Conservation (phyloP, 2,888 invertebrate genomes). For the Xanthia icteritia region DNA sequence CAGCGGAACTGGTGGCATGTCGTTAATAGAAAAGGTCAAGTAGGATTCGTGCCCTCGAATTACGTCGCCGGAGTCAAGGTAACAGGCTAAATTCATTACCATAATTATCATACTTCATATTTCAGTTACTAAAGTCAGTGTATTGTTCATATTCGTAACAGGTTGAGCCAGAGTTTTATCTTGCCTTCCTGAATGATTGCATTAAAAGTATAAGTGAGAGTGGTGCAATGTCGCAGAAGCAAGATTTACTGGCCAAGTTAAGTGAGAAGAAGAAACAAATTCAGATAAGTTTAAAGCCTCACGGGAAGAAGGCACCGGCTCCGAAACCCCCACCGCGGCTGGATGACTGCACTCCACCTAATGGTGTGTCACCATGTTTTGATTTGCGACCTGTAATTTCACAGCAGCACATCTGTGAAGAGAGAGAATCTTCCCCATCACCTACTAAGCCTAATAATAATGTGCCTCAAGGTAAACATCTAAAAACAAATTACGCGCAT, state of each 20-base stretch:
- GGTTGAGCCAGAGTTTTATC: constrained; percentile 93
- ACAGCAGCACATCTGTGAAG: constrained; percentile 86
- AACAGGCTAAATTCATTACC: constrained; percentile 67
- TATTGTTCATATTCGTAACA: constrained; percentile 69
- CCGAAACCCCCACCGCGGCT: constrained; percentile 86
- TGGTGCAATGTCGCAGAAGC: constrained; percentile 87
- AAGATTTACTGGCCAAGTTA: constrained; percentile 91
- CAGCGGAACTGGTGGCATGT: constrained; percentile 97
- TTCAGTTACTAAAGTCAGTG: constrained; percentile 49
- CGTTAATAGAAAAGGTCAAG: constrained; percentile 94
- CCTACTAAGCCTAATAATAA: constrained; percentile 77
- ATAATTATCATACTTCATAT: constrained; percentile 57
- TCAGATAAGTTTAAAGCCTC: constrained; percentile 82
- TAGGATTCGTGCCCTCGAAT: constrained; percentile 96
- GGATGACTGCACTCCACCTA: constrained; percentile 85
- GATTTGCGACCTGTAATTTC: constrained; percentile 86
- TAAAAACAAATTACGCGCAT: constrained; percentile 42
- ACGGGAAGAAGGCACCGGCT: constrained; percentile 82
- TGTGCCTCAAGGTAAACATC: constrained; percentile 74
- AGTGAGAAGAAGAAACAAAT: constrained; percentile 92
- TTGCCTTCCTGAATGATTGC: constrained; percentile 93
- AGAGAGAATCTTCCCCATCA: constrained; percentile 78
- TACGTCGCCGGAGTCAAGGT: constrained; percentile 95
- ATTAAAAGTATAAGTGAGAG: constrained; percentile 90
- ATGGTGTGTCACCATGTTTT: constrained; percentile 87